Evolutionary conservation across 2,888 invertebrate species (phyloP).

Genomic region (Lucinisca nassula): DNA sequence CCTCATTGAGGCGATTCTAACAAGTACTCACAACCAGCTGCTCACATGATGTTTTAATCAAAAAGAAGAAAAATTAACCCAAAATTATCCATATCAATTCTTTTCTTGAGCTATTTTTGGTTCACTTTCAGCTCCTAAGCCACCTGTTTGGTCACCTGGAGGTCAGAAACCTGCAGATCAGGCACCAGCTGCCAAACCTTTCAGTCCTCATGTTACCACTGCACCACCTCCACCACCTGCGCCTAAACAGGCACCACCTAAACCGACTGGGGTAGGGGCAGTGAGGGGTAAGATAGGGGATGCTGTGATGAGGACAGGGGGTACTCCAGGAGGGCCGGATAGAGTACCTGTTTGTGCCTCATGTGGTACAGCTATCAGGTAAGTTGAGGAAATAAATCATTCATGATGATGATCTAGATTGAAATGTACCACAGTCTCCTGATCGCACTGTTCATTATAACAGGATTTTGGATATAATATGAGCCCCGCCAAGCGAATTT

Average conservation of each 20-base stretch:
- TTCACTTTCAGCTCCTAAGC: conserved; percentile 73
- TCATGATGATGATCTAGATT: no score
- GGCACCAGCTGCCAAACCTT: conserved; percentile 72
- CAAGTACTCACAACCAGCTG: no score
- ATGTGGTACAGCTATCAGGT: conserved; percentile 84
- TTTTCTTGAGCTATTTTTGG: no score
- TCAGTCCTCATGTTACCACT: conserved; percentile 67
- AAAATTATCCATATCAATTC: no score
- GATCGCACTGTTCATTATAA: no score
- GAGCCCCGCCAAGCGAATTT: no score
- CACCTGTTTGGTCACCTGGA: conserved; percentile 78
- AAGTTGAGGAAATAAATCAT: no score
- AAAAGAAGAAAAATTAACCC: no score
- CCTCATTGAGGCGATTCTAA: no score
- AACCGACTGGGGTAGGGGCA: conserved; percentile 82
- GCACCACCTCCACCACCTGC: conserved; percentile 62
- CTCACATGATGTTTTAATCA: no score
- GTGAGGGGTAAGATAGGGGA: conserved; percentile 82
- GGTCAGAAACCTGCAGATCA: conserved; percentile 56
- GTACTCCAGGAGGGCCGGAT: conserved; percentile 58
- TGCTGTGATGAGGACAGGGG: conserved; percentile 79
- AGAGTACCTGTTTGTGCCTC: conserved; percentile 79
- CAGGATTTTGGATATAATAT: no score
- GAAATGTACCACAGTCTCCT: no score
- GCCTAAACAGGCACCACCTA: conserved; percentile 71